Evolutionary conservation across 2,113 vertebrate genomes (phyloP), one percentile per base, ranked within the genome.

Genomic region (Otis tarda): DNA sequence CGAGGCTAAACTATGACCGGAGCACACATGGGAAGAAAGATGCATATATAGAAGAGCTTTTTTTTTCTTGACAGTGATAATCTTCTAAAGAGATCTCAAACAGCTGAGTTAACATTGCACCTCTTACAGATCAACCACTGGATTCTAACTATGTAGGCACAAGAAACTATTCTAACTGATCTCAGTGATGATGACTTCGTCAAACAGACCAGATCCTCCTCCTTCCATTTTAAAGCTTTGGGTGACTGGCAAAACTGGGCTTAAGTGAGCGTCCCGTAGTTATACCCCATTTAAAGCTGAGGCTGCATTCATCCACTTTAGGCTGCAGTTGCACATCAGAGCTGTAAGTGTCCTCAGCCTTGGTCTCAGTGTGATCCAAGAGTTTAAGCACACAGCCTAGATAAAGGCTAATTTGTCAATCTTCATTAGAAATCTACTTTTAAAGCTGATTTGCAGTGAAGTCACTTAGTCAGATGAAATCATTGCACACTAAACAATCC

Each of bases 391-490:
- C 33, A 83, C 25, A 83, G 64, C 67, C 25, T 43, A 80, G 85
- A 73, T 65, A 77, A 93, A 90, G 70, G 85, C 63, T 69, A 39
- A 90, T 89, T 89, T 39, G 33, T 68, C 92, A 78, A 56, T 91
- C 74, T 69, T 90, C 37, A 77, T 89, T 89, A 89, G 37, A 68
- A 83, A 83, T 45, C 80, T 71, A 27, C 68, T 92, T 91, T 71
- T 89, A 41, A 79, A 82, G 57, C 59, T 61, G 47, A 79, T 82
- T 60, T 0, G 0, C 33, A 60, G 61, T 14, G 69, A 91, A 91
- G 88, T 80, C 88, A 77, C 81, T 93, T 81, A 87, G 79, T 79
- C 76, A 71, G 92, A 90, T 35, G 30, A 93, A 97, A 87, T 90
- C 84, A 93, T 3, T 90, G 74, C 92, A 39, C 70, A 9, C 74